Evolutionary conservation across 2,888 invertebrate species (phyloP), one percentile per base, ranked within the genome.

Genomic region (Eupithecia abbreviata): DNA sequence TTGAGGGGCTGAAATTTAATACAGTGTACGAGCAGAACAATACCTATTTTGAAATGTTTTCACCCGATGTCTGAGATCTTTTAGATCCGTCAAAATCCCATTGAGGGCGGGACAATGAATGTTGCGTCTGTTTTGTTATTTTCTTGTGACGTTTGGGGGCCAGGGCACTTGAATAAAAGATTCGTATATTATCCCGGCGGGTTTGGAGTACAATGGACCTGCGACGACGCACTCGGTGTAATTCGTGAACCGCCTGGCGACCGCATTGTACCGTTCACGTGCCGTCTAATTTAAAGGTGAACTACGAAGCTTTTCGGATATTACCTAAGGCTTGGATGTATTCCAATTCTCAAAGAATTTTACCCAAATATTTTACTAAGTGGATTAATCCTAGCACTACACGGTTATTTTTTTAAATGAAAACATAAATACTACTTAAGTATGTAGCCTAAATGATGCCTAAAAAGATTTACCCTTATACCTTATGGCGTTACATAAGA

Each of bases 121-220:
- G 91, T 89, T 90, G 90, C 90, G 89, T 92, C 87, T 91, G 91
- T 91, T 92, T 90, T 91, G 88, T 92, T 92, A 92, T 92, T 92
- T 91, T 92, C 91, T 93, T 92, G 89, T 86, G 88, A 88, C 88
- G 89, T 91, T 91, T 86, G 87, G 90, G 89, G 91, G 86, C 90
- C 90, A 88, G 87, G 86, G 91, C 91, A 93, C 92, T 93, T 94
- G 94, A 93, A 94, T 94, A 94, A 94, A 94, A 94, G 92, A 94
- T 94, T 92, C 90, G 90, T 90, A 90, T 92, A 92, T 93, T 92
- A 93, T 93, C 89, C 91, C 88, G 83, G 85, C 90, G 87, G 86
- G 85, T 85, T 84, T 84, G 79, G 86, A 87, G 85, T 84, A 95
- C 93, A 95, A 94, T 93, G 79, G 91, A 86, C 86, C 86, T 85